A percentile compares a stretch with the other conserved stretches of the same genome.
Conservation (phyloP, 2,113 vertebrate genomes). For the Marmota monax region DNA sequence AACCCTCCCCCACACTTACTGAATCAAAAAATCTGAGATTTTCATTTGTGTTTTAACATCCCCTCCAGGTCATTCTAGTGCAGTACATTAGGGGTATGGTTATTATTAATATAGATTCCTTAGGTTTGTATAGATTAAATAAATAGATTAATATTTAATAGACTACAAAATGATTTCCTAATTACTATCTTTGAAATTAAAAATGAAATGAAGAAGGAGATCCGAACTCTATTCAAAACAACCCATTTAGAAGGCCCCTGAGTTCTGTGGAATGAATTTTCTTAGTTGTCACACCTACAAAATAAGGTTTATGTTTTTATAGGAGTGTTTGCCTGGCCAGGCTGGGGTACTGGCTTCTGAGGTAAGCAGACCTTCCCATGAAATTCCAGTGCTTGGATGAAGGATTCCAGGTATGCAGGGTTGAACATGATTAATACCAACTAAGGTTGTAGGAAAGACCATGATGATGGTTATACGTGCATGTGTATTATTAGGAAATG, state of each 20-base stretch:
- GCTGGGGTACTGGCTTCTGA: neutral
- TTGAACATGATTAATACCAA: neutral
- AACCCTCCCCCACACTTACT: neutral
- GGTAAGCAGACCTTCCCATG: neutral
- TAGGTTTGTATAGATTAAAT: neutral
- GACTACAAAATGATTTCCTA: conserved; percentile 15
- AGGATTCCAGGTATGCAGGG: neutral
- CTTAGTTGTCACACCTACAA: neutral
- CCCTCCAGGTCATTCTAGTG: neutral
- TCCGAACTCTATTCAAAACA: conserved; percentile 10
- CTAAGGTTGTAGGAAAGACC: neutral
- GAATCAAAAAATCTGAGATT: neutral
- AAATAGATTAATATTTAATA: neutral
- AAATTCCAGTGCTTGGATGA: neutral
- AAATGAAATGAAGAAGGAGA: neutral
- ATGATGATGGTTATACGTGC: neutral
- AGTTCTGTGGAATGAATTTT: conserved; percentile 12
- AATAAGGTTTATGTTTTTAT: neutral
- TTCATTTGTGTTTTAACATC: neutral
- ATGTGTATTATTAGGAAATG: too few species aligned
- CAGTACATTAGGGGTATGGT: neutral
- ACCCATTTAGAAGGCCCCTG: neutral
- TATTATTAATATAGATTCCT: conserved; percentile 10
- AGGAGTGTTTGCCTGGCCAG: neutral
- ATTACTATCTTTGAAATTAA: conserved; percentile 16